A percentile compares a stretch with the other conserved stretches of the same genome.
Conservation (phyloP, 2,797 vertebrate genomes). For the Siniperca undulata region DNA sequence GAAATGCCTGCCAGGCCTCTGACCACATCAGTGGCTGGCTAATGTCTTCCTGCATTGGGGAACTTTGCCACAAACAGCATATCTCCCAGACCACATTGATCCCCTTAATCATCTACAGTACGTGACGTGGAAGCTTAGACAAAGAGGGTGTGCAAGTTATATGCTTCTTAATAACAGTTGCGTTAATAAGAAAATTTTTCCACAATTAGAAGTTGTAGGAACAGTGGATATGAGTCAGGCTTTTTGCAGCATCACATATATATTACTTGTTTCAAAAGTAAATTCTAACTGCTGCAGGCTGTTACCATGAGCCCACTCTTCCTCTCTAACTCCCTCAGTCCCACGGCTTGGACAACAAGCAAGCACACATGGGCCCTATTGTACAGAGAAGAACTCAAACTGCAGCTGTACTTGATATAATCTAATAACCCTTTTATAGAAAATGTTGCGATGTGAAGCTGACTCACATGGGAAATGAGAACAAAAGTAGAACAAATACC, state of each 20-base stretch:
- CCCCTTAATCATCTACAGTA: slow-evolving; percentile 27
- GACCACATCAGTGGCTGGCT: slow-evolving; percentile 68
- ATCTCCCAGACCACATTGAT: slow-evolving; percentile 42
- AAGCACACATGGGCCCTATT: slow-evolving; percentile 74
- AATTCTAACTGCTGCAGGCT: slow-evolving; percentile 33
- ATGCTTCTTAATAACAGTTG: not conserved
- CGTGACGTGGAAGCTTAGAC: not conserved
- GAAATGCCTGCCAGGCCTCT: slow-evolving; percentile 40
- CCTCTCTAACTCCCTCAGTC: slow-evolving; percentile 42
- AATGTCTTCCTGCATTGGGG: slow-evolving; percentile 59
- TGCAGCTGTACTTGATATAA: slow-evolving; percentile 78
- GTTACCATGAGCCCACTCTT: slow-evolving; percentile 34
- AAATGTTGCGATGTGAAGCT: slow-evolving; percentile 24
- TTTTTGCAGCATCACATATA: not conserved
- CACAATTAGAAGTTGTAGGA: slow-evolving; percentile 4
- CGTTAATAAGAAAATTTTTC: not conserved
- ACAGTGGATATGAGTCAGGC: not conserved
- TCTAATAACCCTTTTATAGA: slow-evolving; percentile 50
- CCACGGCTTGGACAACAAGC: slow-evolving; percentile 40
- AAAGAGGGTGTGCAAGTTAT: not conserved
- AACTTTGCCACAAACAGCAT: slow-evolving; percentile 44
- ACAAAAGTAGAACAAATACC: slow-evolving; percentile 24
- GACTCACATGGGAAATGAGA: slow-evolving; percentile 28
- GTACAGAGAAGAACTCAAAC: slow-evolving; percentile 35
- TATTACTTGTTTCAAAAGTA: slow-evolving; percentile 24